Evolutionary conservation across 1,140 invertebrate genomes (phyloP).

Genomic region (Drosophila ercepeae): DNA sequence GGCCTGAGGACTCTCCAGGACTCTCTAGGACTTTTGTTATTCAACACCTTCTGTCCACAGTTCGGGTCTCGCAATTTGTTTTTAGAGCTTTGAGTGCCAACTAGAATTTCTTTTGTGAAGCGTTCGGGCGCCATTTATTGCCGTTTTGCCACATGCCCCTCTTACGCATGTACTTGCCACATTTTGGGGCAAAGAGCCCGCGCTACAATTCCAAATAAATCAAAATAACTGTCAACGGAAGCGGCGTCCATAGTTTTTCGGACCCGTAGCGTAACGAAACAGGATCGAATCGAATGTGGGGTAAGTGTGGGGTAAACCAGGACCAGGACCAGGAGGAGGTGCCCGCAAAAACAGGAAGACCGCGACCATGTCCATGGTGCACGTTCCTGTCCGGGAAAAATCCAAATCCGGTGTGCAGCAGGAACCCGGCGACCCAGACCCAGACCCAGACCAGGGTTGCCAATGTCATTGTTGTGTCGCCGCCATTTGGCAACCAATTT

Average conservation of each 20-base stretch:
- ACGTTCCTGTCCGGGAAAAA: conserved; percentile 21
- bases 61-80: conserved; percentile 54
- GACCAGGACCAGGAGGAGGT: background rate
- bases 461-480: conserved; percentile 44
- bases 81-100: conserved; percentile 64
- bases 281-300: conserved; percentile 28
- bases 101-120: conserved; percentile 60
- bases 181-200: conserved; percentile 17
- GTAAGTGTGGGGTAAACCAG: background rate
- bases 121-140: conserved; percentile 56
- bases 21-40: conserved; percentile 35
- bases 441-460: conserved; percentile 27
- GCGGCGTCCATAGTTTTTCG: conserved; percentile 75
- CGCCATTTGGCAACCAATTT: conserved; percentile 54
- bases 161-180: conserved; percentile 44
- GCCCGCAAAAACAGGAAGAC: conserved; percentile 51
- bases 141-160: conserved; percentile 54
- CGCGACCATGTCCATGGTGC: conserved; percentile 28
- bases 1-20: background rate
- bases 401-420: conserved; percentile 51
- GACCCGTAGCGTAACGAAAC: conserved; percentile 40
- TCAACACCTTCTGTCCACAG: conserved; percentile 55
- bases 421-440: conserved; percentile 8
- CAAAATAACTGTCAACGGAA: conserved; percentile 81
- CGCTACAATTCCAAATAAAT: conserved; percentile 71